These are phyloP conservation scores for Antheraea yamamai DNA, from an alignment of 2,888 invertebrate genomes.

Conservation along the genomic window DNA sequence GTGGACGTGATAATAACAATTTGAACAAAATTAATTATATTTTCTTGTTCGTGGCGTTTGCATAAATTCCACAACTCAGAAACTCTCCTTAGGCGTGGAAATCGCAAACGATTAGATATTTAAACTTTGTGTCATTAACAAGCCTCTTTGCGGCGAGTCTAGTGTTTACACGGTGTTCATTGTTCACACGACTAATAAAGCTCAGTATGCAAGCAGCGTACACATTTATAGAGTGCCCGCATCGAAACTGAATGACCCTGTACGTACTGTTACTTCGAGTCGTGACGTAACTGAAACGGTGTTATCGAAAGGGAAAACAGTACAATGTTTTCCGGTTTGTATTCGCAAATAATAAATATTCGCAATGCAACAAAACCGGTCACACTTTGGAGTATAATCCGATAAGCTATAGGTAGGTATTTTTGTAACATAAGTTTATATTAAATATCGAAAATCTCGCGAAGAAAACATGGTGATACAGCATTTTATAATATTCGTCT, in stretches of 20 bases:
- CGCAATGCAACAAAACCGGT: not conserved
- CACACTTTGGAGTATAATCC: not conserved
- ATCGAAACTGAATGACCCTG: conserved; percentile 8
- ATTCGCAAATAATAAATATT: not conserved
- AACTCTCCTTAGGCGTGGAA: not conserved
- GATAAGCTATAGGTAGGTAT: not conserved
- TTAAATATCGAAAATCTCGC: no score
- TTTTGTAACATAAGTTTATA: no score
- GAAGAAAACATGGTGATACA: no score
- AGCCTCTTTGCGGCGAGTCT: not conserved
- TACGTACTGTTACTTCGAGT: conserved; percentile 10
- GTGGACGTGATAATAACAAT: no score
- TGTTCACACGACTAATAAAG: not conserved
- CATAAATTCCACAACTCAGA: not conserved
- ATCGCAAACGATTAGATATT: not conserved
- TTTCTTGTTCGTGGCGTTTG: not conserved
- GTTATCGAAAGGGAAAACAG: conserved; percentile 11
- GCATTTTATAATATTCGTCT: no score
- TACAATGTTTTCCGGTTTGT: conserved; percentile 1
- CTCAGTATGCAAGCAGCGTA: conserved; percentile 3
- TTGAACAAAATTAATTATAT: not conserved
- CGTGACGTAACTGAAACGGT: conserved; percentile 8
- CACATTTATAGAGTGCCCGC: conserved; percentile 1
- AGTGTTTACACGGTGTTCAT: not conserved
- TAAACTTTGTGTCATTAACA: not conserved